Evolutionary conservation across 2,113 vertebrate species (phyloP).

Genomic region (Tricholaema leucomelas): DNA sequence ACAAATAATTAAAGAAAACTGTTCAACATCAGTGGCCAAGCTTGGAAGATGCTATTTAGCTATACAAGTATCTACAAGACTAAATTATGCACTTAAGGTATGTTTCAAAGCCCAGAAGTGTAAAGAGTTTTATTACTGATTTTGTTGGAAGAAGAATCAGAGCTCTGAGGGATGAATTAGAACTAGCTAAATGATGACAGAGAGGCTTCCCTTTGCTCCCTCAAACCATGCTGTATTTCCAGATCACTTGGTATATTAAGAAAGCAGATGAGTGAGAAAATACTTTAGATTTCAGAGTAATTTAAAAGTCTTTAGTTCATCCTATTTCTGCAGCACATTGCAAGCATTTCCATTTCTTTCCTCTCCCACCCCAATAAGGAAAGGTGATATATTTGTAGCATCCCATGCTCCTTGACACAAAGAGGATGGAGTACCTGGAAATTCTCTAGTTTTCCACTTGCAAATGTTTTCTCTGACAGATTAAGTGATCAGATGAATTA

Average conservation of each 20-base stretch:
- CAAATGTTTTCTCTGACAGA: neutral
- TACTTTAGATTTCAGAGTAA: neutral
- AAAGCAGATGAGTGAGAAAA: neutral
- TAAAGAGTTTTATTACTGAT: neutral
- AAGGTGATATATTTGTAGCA: neutral
- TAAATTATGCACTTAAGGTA: neutral
- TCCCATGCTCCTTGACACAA: neutral
- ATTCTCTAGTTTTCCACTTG: neutral
- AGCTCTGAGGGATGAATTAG: neutral
- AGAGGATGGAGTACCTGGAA: neutral
- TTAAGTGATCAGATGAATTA: neutral
- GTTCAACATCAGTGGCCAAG: neutral
- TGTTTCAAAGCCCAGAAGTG: neutral
- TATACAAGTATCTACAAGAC: neutral
- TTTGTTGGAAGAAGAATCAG: neutral
- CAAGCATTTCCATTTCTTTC: neutral
- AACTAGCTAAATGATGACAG: neutral
- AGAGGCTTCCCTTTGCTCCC: neutral
- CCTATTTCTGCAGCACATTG: neutral
- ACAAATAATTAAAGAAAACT: neutral
- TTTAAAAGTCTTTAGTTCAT: conserved; percentile 4
- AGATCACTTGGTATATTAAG: neutral
- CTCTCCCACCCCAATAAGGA: neutral
- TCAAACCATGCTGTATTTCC: neutral
- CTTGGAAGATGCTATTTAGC: neutral